These are phyloP conservation scores for Cephus cinctus DNA, from an alignment of 1,140 invertebrate genomes.

Conservation along the genomic window DNA sequence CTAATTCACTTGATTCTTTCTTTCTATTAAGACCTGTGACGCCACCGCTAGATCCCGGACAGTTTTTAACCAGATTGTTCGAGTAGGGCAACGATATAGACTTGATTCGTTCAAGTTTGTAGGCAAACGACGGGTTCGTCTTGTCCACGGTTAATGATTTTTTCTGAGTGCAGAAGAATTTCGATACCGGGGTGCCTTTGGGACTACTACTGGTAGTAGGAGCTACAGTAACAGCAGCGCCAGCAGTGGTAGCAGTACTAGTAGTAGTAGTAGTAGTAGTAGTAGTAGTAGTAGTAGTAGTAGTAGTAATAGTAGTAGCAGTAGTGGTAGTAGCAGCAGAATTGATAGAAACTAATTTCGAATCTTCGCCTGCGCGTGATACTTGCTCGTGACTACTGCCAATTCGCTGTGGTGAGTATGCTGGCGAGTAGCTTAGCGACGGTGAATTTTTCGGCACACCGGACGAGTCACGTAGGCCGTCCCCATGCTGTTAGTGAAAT, in stretches of 20 bases:
- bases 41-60: conserved; percentile 26
- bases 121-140: conserved; percentile 29
- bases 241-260: too few species aligned
- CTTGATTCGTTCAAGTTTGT: conserved; percentile 40
- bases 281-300: too few species aligned
- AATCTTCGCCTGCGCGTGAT: conserved; percentile 29
- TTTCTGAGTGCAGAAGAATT: conserved; percentile 26
- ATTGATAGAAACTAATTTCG: too few species aligned
- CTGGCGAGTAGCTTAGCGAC: conserved; percentile 36
- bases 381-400: conserved; percentile 26
- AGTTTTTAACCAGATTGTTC: conserved; percentile 32
- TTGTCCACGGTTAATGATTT: conserved; percentile 32
- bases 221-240: too few species aligned
- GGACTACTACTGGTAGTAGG: conserved; percentile 19
- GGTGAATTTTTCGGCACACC: conserved; percentile 32
- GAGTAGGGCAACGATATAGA: conserved; percentile 44
- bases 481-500: conserved; percentile 51
- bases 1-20: conserved; percentile 27
- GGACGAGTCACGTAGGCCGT: conserved; percentile 33
- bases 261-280: too few species aligned
- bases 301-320: too few species aligned
- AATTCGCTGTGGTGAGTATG: conserved; percentile 30
- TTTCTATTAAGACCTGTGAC: conserved; percentile 25
- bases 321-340: too few species aligned
- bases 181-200: conserved; percentile 23